phyloP scores from a whole-genome alignment of 2,888 invertebrate species.

The Campopleginae sp. region DNA sequence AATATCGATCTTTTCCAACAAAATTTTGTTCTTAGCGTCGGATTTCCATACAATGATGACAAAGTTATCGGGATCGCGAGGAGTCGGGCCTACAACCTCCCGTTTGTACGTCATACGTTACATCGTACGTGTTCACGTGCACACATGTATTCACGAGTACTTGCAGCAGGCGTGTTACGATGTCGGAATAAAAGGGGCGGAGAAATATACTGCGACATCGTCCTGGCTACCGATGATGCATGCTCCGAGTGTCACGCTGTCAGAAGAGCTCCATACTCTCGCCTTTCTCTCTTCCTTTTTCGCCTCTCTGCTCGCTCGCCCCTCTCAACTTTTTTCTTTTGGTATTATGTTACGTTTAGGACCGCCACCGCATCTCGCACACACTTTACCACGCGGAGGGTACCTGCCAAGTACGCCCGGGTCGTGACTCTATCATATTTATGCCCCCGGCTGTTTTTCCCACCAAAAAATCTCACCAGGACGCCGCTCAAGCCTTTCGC shows the following conservation, averaged over 20 bases:
- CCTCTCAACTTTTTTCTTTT: not conserved
- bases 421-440: slow-evolving; percentile 79
- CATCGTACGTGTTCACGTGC: slow-evolving; percentile 15
- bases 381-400: slow-evolving; percentile 39
- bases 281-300: slow-evolving; percentile 15
- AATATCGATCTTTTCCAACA: too few relatives aligned
- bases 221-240: slow-evolving; percentile 81
- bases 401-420: slow-evolving; percentile 63
- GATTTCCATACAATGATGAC: slow-evolving; percentile 49
- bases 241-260: slow-evolving; percentile 72
- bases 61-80: slow-evolving; percentile 57
- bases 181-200: slow-evolving; percentile 57
- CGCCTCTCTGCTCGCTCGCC: not conserved
- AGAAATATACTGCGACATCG: slow-evolving; percentile 79
- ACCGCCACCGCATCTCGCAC: slow-evolving; percentile 55
- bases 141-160: slow-evolving; percentile 20
- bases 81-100: slow-evolving; percentile 20
- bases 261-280: slow-evolving; percentile 63
- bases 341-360: slow-evolving; percentile 73
- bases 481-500: slow-evolving; percentile 52
- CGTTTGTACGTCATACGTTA: slow-evolving; percentile 49
- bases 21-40: too few relatives aligned
- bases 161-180: slow-evolving; percentile 57
- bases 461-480: slow-evolving; percentile 69
- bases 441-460: slow-evolving; percentile 73